Evolutionary conservation across 2,797 vertebrate species (phyloP).

Genomic region (Pseudochirops cupreus): DNA sequence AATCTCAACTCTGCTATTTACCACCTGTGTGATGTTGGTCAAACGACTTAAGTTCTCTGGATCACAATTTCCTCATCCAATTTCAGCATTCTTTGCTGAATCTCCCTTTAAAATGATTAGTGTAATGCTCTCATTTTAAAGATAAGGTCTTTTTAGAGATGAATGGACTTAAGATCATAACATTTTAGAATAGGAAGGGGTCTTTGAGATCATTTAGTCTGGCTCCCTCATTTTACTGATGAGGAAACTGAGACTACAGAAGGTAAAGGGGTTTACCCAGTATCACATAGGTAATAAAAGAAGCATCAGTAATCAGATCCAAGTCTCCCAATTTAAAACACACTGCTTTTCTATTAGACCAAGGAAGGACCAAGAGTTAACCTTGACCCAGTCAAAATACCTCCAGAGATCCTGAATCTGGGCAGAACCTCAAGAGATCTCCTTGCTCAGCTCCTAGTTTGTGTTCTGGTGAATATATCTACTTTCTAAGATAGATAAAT

Average conservation of each 20-base stretch:
- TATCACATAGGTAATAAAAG: background rate
- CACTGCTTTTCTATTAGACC: background rate
- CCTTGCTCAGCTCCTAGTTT: background rate
- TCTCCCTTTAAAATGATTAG: background rate
- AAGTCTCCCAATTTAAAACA: background rate
- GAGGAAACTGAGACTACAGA: background rate
- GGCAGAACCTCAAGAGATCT: background rate
- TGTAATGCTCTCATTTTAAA: background rate
- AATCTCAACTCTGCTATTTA: background rate
- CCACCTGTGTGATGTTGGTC: background rate
- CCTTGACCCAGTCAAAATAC: background rate
- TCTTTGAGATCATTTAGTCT: background rate
- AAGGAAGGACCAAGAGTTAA: background rate
- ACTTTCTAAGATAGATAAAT: background rate
- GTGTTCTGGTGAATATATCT: background rate
- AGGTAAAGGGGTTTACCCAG: background rate
- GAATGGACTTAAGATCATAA: background rate
- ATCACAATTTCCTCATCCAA: background rate
- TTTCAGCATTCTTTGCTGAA: background rate
- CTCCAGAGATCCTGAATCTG: background rate
- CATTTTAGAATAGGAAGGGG: background rate
- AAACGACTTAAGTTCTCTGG: background rate
- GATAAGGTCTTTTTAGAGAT: background rate
- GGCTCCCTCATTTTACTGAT: background rate
- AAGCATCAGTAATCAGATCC: background rate